Evolutionary conservation across 1,140 invertebrate genomes (phyloP), one percentile per base, ranked within the genome.

Genomic region (Drosophila ohnishii): DNA sequence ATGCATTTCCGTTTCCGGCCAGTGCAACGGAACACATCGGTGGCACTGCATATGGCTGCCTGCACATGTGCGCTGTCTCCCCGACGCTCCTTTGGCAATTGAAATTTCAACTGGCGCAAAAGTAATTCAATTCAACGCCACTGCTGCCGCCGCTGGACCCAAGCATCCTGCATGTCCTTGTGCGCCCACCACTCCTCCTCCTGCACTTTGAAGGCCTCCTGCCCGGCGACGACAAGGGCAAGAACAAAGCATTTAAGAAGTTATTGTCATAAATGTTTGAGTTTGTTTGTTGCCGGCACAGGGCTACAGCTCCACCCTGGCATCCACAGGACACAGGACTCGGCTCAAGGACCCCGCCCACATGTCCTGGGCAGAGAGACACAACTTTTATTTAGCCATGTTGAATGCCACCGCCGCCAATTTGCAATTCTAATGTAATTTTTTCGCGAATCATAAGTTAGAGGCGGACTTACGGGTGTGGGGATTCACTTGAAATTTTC

Each of bases 401-500:
- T 60, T 75, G 80, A 79, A 83, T 83, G 71, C 70, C 53, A 48
- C 64, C 57, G 60, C 65, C 67, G 67, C 59, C 84, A 88, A 87
- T 87, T 87, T 87, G 83, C 83, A 87, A 87, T 87, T 87, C 83
- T 87, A 87, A 87, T 87, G 83, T 87, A 87, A 87, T 87, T 87
- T 87, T 87, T 87, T 87, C 84, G 83, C 83, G 83, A 87, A 87
- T 87, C 83, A 87, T 87, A 87, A 88, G 83, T 87, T 87, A 88
- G 80, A 39, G 73, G 35, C 56, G 73, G 30, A 37, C 44, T 55
- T 66, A 45, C 22, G 62, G 47, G 30, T 30, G 61, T 9, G 65
- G 75, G 74, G 75, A 70, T 59, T 78, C 58, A 58, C 75, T 84
- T 83, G 71, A 75, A 83, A 83, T 57, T 64, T 60, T 53, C 42